A percentile compares a stretch with the other conserved stretches of the same genome.
Conservation (phyloP, 2,113 vertebrate species). For the Canis aureus region DNA sequence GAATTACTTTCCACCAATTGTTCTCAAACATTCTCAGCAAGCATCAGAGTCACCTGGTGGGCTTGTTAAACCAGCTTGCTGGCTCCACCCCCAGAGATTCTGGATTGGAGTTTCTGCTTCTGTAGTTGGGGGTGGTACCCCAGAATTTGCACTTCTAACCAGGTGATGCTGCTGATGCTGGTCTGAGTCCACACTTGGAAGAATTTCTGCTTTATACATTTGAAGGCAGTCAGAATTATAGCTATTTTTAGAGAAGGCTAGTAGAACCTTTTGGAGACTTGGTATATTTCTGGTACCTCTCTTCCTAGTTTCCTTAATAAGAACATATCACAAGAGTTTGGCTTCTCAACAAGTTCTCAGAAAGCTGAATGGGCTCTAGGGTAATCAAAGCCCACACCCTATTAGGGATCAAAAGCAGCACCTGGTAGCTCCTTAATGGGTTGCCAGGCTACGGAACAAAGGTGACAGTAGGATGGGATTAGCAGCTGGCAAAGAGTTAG, state of each 20-base stretch:
- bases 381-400: not conserved
- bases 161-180: not conserved
- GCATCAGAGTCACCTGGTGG: not conserved
- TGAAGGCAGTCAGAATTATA: not conserved
- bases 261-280: not conserved
- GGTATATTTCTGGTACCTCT: not conserved
- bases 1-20: not conserved
- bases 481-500: slow-evolving; percentile 18
- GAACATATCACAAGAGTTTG: not conserved
- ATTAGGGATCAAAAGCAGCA: slow-evolving; percentile 66
- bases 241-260: not conserved
- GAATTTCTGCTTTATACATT: not conserved
- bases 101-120: not conserved
- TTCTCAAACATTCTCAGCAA: not conserved
- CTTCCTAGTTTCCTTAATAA: not conserved
- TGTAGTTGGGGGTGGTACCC: not conserved
- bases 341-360: slow-evolving; percentile 32
- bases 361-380: not conserved
- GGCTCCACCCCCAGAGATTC: not conserved
- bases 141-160: not conserved
- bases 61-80: not conserved
- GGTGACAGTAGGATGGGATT: slow-evolving; percentile 50
- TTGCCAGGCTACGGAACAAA: slow-evolving; percentile 74
- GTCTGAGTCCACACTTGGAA: not conserved
- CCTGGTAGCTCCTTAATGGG: slow-evolving; percentile 57